Evolutionary conservation across 2,797 vertebrate genomes (phyloP).

Genomic region (Emydoidea blandingii): DNA sequence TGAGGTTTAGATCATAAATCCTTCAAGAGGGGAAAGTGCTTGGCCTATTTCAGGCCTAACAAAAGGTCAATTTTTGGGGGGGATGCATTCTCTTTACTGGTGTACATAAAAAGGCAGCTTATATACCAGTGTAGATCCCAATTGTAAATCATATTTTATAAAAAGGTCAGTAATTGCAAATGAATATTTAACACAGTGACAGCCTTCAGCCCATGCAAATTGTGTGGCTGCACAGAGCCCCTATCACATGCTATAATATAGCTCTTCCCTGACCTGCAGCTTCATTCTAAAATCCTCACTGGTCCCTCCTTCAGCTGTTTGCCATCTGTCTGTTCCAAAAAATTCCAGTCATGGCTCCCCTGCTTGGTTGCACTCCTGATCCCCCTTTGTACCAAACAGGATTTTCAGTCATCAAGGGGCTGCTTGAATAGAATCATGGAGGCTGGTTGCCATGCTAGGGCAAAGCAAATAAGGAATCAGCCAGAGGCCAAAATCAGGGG

Average conservation of each 20-base stretch:
- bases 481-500: too few relatives aligned
- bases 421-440: background rate
- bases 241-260: background rate
- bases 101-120: background rate
- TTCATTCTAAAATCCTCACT: background rate
- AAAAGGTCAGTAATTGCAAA: background rate
- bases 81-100: background rate
- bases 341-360: background rate
- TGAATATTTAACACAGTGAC: accelerated
- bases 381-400: background rate
- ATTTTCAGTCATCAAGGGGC: accelerated
- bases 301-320: background rate
- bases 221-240: background rate
- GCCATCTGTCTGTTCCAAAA: background rate
- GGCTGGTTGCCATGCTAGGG: background rate
- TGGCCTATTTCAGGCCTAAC: background rate
- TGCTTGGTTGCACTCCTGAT: background rate
- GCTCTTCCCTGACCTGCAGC: background rate
- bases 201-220: background rate
- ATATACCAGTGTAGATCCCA: background rate
- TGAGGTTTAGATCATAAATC: slow-evolving; percentile 26
- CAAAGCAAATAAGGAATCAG: background rate
- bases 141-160: background rate
- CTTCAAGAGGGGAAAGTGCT: background rate
- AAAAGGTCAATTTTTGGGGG: background rate